Evolutionary conservation across 2,797 vertebrate species (phyloP), one percentile per base, ranked within the genome.

Genomic region (Danionella dracula): DNA sequence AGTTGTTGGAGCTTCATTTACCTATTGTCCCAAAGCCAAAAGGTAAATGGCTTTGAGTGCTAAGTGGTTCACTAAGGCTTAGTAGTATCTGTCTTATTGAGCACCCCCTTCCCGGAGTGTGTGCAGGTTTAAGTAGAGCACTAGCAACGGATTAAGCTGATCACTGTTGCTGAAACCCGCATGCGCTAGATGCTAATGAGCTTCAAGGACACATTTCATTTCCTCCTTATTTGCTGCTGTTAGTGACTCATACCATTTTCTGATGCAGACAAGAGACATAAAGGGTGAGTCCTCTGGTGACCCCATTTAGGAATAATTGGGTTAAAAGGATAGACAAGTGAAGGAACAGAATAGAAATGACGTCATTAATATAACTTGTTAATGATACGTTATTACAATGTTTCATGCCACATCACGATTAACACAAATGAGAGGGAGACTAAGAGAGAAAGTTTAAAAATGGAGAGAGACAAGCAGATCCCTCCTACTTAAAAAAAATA

Each of bases 71-170:
- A 19, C 45, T 55, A 41, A 50, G 41, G 73, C 66, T 72, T 74
- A 70, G 68, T 38, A 10, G 50, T 73, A 65, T 84, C 76, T 73
- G 49, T 80, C 61, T 49, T 70, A 66, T 48, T 10, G 37, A 48
- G 63, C 65, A 61, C 60, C 75, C 57, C 64, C 75, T 81, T 78
- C 79, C 84, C 77, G 80, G 78, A 79, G 80, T 82, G 79, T 84
- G 79, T 85, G 81, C 72, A 82, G 83, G 86, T 86, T 84, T 83
- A 85, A 81, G 79, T 65, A 76, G 79, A 34, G 83, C 83, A 79
- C 86, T 81, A 79, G 72, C 81, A 71, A 79, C 74, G 76, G 89
- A 88, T 88, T 88, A 90, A 85, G 82, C 86, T 86, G 86, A 88
- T 89, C 86, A 84, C 84, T 66, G 72, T 20, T 38, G 71, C 73